phyloP scores from a whole-genome alignment of 2,797 vertebrate species.

The Mastacembelus armatus region DNA sequence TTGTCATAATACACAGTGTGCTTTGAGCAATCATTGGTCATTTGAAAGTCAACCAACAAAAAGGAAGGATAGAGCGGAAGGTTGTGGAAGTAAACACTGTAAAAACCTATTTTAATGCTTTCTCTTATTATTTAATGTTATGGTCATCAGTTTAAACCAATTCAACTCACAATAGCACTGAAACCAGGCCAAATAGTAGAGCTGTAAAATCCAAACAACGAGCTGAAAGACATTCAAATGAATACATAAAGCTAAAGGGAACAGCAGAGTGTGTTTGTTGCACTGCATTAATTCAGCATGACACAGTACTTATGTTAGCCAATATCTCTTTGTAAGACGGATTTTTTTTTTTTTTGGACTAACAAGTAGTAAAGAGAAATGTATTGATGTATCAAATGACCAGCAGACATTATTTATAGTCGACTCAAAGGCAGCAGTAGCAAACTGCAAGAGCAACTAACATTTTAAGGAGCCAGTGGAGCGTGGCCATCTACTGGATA shows the following conservation, averaged over 20 bases:
- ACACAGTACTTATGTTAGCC: background rate
- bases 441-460: too few species aligned
- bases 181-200: background rate
- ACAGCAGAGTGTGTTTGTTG: too few species aligned
- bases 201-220: too few species aligned
- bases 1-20: conserved; percentile 7
- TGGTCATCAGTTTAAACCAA: too few species aligned
- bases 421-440: background rate
- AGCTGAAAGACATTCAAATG: too few species aligned
- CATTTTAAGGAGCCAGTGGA: too few species aligned
- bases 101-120: background rate
- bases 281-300: background rate
- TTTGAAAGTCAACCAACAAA: conserved; percentile 44
- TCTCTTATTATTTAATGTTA: background rate
- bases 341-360: background rate
- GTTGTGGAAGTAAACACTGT: background rate
- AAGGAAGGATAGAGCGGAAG: background rate
- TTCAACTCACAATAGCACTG: background rate
- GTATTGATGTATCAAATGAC: too few species aligned
- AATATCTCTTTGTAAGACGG: background rate
- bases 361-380: background rate
- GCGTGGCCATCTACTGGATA: too few species aligned
- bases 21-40: conserved; percentile 19
- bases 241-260: too few species aligned
- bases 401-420: background rate